Base-by-base conservation (phyloP, 1,140 invertebrate genomes). In the Cylas formicarius region DNA sequence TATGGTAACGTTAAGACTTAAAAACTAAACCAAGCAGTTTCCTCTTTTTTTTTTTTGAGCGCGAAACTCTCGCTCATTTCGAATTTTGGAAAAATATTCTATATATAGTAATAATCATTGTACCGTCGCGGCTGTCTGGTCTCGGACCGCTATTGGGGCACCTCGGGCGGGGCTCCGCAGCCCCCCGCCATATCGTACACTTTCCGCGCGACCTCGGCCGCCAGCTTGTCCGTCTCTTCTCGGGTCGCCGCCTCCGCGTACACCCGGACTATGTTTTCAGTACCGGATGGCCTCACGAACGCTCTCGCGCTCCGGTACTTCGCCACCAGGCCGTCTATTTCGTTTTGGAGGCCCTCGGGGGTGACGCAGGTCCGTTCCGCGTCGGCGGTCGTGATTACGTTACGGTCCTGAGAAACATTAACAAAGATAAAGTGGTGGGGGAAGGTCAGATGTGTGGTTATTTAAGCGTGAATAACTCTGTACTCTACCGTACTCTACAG, bases 241-340 rank as follows among this genome's bases (percentile, higher is more conserved):
- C 81, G 74, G 2, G 84, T 86, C 19, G 84, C 76, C 4, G 92
- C 91, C 72, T 99, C 96, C 0, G 93, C 90, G 71, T 98, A 99
- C 0, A 99, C 81, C 43, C 97, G 73, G 2, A 99, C 87, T 19
- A 97, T 72, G 68, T 98, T 90, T 72, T 99, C 97, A 16, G 97
- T 99, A 24, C 96, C 96, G 0, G 94, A 98, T 1, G 96, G 87
- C 44, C 95, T 75, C 0, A 96, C 89, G 73, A 98, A 98, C 10
- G 90, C 73, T 44, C 94, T 71, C 1, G 82, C 90, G 56, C 73
- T 74, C 5, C 68, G 63, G 62, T 85, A 90, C 43, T 77, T 75
- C 0, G 67, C 52, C 2, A 90, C 82, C 1, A 85, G 48, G 44
- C 71, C 62, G 64, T 97, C 77, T 42, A 99, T 90, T 52, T 75